Conservation (phyloP, 2,113 vertebrate species). For the Theristicus caerulescens region DNA sequence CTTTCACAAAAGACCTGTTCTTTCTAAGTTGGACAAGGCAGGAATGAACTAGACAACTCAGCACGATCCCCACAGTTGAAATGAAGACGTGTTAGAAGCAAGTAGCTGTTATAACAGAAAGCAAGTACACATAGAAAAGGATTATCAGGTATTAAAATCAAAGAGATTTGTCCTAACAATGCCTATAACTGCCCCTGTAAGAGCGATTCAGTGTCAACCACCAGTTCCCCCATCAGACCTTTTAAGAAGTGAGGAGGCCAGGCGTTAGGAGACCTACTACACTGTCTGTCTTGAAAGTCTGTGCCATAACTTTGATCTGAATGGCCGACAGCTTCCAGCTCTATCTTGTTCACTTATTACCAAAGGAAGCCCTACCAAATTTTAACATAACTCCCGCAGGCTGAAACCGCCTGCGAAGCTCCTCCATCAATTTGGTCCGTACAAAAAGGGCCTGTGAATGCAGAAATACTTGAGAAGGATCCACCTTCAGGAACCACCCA, state of each 20-base stretch:
- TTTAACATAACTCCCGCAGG: not conserved
- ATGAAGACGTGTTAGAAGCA: not conserved
- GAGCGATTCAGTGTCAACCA: not conserved
- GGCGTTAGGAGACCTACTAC: not conserved
- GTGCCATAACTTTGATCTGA: not conserved
- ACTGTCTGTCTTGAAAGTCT: not conserved
- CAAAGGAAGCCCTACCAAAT: not conserved
- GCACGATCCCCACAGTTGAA: not conserved
- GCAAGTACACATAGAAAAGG: not conserved
- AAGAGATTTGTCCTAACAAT: not conserved
- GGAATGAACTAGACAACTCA: not conserved
- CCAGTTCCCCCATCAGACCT: not conserved
- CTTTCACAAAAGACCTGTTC: not conserved
- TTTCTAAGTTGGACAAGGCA: not conserved
- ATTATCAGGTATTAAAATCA: not conserved
- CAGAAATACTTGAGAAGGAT: not conserved
- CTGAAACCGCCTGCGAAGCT: not conserved
- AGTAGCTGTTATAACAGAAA: not conserved
- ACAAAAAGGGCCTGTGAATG: not conserved
- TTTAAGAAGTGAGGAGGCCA: not conserved
- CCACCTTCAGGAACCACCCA: not conserved
- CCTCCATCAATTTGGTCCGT: accelerated
- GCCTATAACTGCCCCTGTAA: not conserved
- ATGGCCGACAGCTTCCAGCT: not conserved
- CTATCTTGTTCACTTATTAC: not conserved